Conservation (phyloP, 2,113 vertebrate species). For the Crypturellus undulatus region DNA sequence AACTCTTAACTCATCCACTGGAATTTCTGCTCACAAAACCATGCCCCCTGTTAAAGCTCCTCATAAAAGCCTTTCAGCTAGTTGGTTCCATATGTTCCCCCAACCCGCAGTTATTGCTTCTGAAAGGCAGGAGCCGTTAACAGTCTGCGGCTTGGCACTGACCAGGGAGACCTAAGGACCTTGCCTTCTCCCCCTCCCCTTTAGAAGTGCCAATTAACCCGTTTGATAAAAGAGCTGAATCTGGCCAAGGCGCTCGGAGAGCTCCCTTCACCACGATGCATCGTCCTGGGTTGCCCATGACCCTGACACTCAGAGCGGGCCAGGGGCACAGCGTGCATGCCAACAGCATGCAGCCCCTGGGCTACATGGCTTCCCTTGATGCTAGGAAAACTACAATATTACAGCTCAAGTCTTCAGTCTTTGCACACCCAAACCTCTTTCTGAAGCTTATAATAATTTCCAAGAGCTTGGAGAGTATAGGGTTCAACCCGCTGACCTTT, state of each 20-base stretch:
- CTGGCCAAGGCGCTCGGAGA: not conserved
- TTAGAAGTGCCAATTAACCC: constrained; percentile 65
- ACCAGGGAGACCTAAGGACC: constrained; percentile 67
- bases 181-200: not conserved
- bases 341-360: accelerated
- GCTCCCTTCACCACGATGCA: not conserved
- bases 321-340: not conserved
- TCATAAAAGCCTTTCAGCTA: constrained; percentile 73
- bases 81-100: constrained; percentile 78
- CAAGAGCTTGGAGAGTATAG: not conserved
- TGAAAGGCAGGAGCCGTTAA: constrained; percentile 78
- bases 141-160: constrained; percentile 74
- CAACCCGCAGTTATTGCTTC: constrained; percentile 73
- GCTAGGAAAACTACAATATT: not conserved
- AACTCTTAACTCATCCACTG: constrained; percentile 77
- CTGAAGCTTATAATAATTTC: not conserved
- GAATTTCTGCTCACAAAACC: constrained; percentile 74
- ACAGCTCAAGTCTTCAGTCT: not conserved
- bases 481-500: not conserved
- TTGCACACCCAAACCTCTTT: not conserved
- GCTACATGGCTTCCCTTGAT: not conserved
- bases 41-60: constrained; percentile 72
- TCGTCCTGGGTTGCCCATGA: accelerated
- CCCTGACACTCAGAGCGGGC: accelerated
- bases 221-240: constrained; percentile 56